Conservation (phyloP, 2,888 invertebrate genomes). For the Teleiodes luculella region DNA sequence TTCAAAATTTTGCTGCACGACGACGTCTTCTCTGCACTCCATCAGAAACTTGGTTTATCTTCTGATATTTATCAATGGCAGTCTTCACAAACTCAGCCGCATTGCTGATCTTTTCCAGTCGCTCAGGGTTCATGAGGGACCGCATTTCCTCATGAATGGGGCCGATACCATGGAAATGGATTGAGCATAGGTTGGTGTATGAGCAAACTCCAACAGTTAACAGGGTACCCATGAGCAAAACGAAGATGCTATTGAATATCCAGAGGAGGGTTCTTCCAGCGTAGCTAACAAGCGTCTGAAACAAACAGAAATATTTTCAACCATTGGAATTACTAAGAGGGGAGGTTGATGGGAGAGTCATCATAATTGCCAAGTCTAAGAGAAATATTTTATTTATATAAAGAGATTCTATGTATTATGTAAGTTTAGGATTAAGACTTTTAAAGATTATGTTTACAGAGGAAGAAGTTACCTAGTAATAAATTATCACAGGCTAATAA, state of each 20-base stretch:
- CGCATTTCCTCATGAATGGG: constrained; percentile 79
- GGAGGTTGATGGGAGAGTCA: no score
- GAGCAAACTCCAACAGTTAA: constrained; percentile 75
- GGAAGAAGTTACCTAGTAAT: background rate
- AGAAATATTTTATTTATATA: background rate
- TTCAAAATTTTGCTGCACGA: constrained; percentile 35
- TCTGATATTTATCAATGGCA: constrained; percentile 80
- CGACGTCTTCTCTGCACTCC: constrained; percentile 44
- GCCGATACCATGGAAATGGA: constrained; percentile 79
- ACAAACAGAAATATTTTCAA: constrained; percentile 23
- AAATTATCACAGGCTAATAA: background rate
- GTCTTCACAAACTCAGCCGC: constrained; percentile 80
- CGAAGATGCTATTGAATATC: constrained; percentile 60
- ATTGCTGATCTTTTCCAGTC: constrained; percentile 77
- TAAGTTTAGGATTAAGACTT: no score
- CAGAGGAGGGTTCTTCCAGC: constrained; percentile 57
- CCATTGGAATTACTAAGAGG: no score
- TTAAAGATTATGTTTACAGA: no score
- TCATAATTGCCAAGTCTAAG: no score
- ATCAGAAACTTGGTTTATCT: constrained; percentile 55
- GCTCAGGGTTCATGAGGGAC: constrained; percentile 77
- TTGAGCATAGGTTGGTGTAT: constrained; percentile 80
- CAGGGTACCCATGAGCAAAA: constrained; percentile 71
- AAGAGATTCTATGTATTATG: no score
- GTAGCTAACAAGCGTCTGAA: constrained; percentile 59